These are phyloP conservation scores for Siphamia tubifer DNA, from an alignment of 2,113 vertebrate genomes.

Conservation along the genomic window DNA sequence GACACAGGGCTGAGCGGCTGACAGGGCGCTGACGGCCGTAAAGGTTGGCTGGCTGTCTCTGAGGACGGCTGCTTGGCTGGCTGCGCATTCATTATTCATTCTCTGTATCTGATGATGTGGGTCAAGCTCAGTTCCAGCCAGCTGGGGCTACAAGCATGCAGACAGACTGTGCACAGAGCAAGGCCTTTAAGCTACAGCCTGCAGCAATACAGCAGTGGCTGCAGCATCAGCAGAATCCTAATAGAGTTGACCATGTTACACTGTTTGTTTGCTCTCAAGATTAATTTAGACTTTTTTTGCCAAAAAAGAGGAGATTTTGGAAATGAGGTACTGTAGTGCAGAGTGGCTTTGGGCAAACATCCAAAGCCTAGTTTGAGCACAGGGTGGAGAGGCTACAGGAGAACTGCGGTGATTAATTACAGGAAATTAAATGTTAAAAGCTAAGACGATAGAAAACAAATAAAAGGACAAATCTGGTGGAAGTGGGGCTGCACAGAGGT, in stretches of 20 bases:
- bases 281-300: too few relatives aligned
- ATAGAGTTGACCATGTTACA: background rate
- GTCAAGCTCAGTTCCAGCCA: conserved; percentile 57
- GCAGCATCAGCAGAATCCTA: conserved; percentile 40
- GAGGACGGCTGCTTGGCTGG: conserved; percentile 42
- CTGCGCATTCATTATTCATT: conserved; percentile 73
- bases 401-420: too few relatives aligned
- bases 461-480: too few relatives aligned
- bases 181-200: conserved; percentile 45
- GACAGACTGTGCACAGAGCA: conserved; percentile 7
- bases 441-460: too few relatives aligned
- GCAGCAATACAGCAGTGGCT: conserved; percentile 35
- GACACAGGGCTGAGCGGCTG: conserved; percentile 8
- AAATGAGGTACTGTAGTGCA: too few relatives aligned
- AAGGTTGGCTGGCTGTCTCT: conserved; percentile 31
- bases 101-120: conserved; percentile 66
- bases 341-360: too few relatives aligned
- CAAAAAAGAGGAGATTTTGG: too few relatives aligned
- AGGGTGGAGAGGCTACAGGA: background rate
- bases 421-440: too few relatives aligned
- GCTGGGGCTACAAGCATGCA: conserved; percentile 36
- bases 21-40: conserved; percentile 34
- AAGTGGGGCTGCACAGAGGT: background rate
- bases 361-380: background rate
- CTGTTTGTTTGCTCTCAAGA: conserved; percentile 17